A percentile compares a stretch with the other conserved stretches of the same genome.
phyloP scores from a whole-genome alignment of 2,113 vertebrate genomes.

The Petrocephalus microphthalmus region DNA sequence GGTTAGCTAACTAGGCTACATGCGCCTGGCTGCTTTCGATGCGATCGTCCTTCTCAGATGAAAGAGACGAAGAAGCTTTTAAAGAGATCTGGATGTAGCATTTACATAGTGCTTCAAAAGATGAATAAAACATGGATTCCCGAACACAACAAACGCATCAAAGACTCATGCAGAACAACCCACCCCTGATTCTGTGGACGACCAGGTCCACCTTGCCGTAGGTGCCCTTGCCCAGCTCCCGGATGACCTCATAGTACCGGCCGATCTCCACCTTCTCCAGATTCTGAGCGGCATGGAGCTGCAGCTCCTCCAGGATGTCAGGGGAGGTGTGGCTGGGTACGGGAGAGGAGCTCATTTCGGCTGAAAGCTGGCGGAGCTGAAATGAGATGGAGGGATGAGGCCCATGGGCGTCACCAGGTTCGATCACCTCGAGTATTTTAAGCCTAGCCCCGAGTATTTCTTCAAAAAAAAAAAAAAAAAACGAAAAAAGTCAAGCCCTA shows the following conservation, averaged over 20 bases:
- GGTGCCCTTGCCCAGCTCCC: conserved; percentile 71
- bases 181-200: conserved; percentile 66
- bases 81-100: background rate
- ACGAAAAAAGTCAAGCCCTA: too few relatives aligned
- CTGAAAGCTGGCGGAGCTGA: background rate
- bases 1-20: background rate
- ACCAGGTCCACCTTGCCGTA: conserved; percentile 71
- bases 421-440: too few relatives aligned
- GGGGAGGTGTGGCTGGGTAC: conserved; percentile 47
- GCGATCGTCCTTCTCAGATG: background rate
- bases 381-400: background rate
- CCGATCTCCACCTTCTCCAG: conserved; percentile 64
- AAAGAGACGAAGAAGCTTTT: background rate
- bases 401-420: too few relatives aligned
- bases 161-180: background rate
- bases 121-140: background rate
- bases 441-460: too few relatives aligned
- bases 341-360: conserved; percentile 57
- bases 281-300: conserved; percentile 65
- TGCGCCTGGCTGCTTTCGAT: background rate
- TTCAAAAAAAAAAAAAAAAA: too few relatives aligned
- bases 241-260: conserved; percentile 66
- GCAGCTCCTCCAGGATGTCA: conserved; percentile 68
- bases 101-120: background rate
- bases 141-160: background rate